These are phyloP conservation scores for Tachina grossa DNA, from an alignment of 2,888 invertebrate species.

Conservation along the genomic window DNA sequence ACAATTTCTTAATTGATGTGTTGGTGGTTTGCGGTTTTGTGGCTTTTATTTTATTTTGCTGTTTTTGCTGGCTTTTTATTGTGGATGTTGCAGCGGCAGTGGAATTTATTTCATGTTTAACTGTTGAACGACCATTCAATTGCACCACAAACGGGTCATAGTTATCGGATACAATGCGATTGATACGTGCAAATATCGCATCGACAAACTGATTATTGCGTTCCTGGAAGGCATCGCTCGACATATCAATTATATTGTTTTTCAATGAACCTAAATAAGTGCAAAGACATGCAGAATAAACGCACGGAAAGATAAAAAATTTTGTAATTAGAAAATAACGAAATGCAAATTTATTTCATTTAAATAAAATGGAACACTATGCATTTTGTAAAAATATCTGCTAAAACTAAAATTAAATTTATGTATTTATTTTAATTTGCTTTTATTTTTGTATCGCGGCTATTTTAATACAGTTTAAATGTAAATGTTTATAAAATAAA, in stretches of 20 bases:
- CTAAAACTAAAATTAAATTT: conserved; percentile 26
- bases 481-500: background rate
- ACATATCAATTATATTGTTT: conserved; percentile 82
- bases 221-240: conserved; percentile 85
- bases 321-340: conserved; percentile 61
- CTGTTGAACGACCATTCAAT: conserved; percentile 75
- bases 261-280: conserved; percentile 83
- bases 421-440: conserved; percentile 23
- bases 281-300: conserved; percentile 27
- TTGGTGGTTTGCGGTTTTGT: conserved; percentile 74
- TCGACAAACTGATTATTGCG: conserved; percentile 94
- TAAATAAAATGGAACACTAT: background rate
- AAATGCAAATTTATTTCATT: conserved; percentile 56
- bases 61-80: conserved; percentile 65
- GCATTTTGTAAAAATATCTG: conserved; percentile 23
- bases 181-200: conserved; percentile 91
- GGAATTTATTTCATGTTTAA: conserved; percentile 65
- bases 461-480: background rate
- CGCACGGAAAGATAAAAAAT: conserved; percentile 13
- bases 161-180: conserved; percentile 89
- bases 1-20: conserved; percentile 78
- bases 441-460: background rate
- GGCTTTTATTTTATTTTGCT: conserved; percentile 64
- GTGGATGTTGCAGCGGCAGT: conserved; percentile 32
- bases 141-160: conserved; percentile 93